These are phyloP conservation scores for Trinorchestia longiramus DNA, from an alignment of 1,140 invertebrate genomes.

Conservation along the genomic window DNA sequence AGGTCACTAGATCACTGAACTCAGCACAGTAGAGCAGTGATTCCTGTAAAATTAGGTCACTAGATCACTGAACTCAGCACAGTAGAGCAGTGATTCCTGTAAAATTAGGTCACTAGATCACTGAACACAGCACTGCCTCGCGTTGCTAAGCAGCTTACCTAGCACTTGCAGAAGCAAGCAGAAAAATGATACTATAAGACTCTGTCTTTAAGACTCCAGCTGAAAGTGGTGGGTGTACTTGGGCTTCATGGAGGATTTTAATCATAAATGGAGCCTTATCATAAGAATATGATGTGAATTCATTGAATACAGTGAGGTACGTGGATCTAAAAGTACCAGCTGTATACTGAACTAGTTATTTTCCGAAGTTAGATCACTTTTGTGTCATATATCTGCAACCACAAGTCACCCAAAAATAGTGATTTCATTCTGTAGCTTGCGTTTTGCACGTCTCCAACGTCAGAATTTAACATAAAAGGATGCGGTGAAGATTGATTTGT, in stretches of 20 bases:
- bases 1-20: not conserved
- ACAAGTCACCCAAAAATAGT: too few relatives aligned
- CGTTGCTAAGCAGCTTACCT: not conserved
- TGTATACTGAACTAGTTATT: too few relatives aligned
- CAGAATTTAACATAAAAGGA: too few relatives aligned
- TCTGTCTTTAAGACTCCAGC: not conserved
- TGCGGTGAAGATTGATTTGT: too few relatives aligned
- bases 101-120: not conserved
- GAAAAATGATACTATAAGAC: not conserved
- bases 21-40: not conserved
- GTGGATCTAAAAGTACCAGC: not conserved
- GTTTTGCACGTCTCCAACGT: too few relatives aligned
- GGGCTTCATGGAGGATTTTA: not conserved
- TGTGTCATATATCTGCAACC: too few relatives aligned
- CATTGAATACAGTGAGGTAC: too few relatives aligned
- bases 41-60: not conserved
- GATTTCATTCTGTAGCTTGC: too few relatives aligned
- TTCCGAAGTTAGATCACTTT: too few relatives aligned
- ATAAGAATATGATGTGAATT: not conserved
- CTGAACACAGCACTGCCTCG: not conserved
- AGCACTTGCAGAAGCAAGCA: not conserved
- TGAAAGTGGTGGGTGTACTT: not conserved
- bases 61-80: not conserved
- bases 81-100: not conserved
- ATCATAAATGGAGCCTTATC: not conserved